These are phyloP conservation scores for Gryllus bimaculatus DNA, from an alignment of 1,140 invertebrate genomes.

Conservation along the genomic window DNA sequence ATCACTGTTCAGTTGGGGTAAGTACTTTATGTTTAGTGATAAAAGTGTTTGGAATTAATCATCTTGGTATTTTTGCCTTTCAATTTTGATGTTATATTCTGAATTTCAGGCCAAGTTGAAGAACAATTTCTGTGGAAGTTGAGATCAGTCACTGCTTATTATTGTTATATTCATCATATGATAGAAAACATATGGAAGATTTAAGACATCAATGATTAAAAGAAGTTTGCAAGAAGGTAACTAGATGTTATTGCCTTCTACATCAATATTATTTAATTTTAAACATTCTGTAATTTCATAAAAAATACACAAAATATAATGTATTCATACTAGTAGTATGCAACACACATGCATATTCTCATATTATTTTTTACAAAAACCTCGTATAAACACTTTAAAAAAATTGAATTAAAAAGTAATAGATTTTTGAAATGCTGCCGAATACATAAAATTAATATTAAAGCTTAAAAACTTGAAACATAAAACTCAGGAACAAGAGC, in stretches of 20 bases:
- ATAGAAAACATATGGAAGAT: slow-evolving; percentile 84
- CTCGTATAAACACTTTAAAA: too few species aligned
- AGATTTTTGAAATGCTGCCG: too few species aligned
- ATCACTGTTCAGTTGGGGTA: slow-evolving; percentile 43
- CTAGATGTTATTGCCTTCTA: not conserved
- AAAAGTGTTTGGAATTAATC: not conserved
- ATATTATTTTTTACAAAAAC: too few species aligned
- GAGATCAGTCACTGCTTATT: slow-evolving; percentile 78
- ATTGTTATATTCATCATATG: slow-evolving; percentile 84
- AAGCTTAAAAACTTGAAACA: too few species aligned
- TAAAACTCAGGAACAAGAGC: too few species aligned
- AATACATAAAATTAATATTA: too few species aligned
- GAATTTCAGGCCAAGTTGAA: slow-evolving; percentile 42
- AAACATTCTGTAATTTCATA: not conserved
- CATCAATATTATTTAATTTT: not conserved
- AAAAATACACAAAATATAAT: not conserved
- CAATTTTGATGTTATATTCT: not conserved
- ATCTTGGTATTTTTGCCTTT: not conserved
- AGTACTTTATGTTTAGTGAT: not conserved
- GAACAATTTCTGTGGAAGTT: slow-evolving; percentile 78
- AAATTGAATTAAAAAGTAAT: too few species aligned
- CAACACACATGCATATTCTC: too few species aligned
- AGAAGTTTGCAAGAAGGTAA: slow-evolving; percentile 74
- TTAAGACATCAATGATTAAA: slow-evolving; percentile 85
- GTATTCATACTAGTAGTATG: not conserved